Base-by-base conservation (phyloP, 2,113 vertebrate species). In the Pterocles orientalis region DNA sequence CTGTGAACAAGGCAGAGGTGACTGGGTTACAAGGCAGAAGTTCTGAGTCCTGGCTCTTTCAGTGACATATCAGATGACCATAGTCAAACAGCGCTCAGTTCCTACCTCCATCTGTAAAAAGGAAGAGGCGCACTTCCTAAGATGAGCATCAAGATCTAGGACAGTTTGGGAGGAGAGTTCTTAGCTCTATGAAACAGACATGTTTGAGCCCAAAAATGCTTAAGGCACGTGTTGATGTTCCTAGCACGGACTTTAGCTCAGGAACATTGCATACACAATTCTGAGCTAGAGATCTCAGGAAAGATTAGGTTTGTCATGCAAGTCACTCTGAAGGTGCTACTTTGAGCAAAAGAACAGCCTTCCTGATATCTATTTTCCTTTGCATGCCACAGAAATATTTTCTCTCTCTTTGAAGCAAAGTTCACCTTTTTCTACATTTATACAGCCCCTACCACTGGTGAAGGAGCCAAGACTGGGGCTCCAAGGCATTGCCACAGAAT, bases 11-110 rank as follows among this genome's bases (percentile, higher is more conserved):
- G 65, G 39, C 88, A 77, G 92, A 94, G 81, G 77, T 96, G 86
- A 95, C 21, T 33, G 75, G 88, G 95, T 95, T 92, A 95, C 45
- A 36, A 91, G 70, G 91, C 94, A 92, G 71, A 29, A 81, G 79
- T 82, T 96, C 80, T 39, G 29, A 48, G 72, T 75, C 39, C 62
- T 53, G 83, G 86, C 61, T 87, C 50, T 56, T 50, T 29, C 50
- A 60, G 65, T 12, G 68, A 36, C 50, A 17, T 34, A 50, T 12
- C 0, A 0, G n/a, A 34, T 28, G 66, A 72, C 75, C 43, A 18
- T 5, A 53, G 58, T 21, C 61, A 82, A 78, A 29, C 2, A 62
- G 51, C 61, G 69, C 64, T 54, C 18, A 5, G 29, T 78, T 71
- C 57, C 47, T 68, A 68, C 19, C 23, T 75, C 29, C 48, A 19